These are phyloP conservation scores for Cephus pygmeus DNA, from an alignment of 2,888 invertebrate species.

Conservation along the genomic window DNA sequence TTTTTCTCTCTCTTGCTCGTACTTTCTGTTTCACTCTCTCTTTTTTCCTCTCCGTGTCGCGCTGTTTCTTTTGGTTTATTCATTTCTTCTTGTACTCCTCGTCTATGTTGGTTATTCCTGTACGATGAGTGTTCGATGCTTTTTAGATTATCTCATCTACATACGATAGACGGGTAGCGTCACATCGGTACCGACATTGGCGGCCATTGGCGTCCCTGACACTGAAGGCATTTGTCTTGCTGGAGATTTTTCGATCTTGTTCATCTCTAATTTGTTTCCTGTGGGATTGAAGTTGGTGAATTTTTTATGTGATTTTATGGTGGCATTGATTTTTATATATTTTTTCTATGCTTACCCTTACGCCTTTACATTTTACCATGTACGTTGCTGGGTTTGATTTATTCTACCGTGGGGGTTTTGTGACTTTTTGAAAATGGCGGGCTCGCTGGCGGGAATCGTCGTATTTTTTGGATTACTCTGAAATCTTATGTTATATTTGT, in stretches of 20 bases:
- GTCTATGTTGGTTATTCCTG: background rate
- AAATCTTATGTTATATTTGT: constrained; percentile 13
- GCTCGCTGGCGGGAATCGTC: constrained; percentile 23
- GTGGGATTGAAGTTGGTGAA: background rate
- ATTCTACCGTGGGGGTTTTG: background rate
- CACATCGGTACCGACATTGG: background rate
- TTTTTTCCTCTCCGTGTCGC: background rate
- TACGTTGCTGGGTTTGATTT: background rate
- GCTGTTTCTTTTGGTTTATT: background rate
- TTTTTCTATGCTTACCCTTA: background rate
- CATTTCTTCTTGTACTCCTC: background rate
- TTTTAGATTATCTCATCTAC: background rate
- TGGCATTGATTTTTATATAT: background rate
- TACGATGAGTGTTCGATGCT: background rate
- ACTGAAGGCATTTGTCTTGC: background rate
- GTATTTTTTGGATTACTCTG: constrained; percentile 19
- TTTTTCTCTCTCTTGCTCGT: background rate
- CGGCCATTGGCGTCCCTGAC: background rate
- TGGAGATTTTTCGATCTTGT: background rate
- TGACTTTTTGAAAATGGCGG: constrained; percentile 39
- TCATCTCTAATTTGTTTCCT: background rate
- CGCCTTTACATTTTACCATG: background rate
- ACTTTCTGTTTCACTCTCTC: background rate
- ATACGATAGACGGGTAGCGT: background rate
- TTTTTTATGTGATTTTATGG: background rate